Evolutionary conservation across 2,113 vertebrate species (phyloP).

Genomic region (Clupea harengus): DNA sequence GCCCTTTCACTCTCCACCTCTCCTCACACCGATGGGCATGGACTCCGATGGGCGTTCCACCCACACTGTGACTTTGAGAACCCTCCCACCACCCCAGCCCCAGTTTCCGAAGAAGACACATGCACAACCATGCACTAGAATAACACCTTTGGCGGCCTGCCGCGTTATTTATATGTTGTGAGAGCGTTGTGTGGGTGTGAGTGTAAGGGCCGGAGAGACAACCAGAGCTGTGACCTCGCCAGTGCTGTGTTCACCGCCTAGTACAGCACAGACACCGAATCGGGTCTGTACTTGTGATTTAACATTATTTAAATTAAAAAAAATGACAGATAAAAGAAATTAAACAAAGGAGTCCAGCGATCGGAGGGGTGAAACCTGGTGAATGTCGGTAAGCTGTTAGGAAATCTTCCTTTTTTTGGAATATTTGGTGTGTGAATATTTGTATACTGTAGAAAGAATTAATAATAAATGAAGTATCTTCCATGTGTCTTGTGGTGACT

Average conservation of each 20-base stretch:
- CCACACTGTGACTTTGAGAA: conserved; percentile 89
- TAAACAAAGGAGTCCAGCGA: background rate
- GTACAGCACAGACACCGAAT: background rate
- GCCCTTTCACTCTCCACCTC: background rate
- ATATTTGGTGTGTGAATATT: conserved; percentile 83
- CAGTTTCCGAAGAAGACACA: conserved; percentile 54
- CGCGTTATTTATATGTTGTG: conserved; percentile 18
- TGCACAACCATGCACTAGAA: conserved; percentile 29
- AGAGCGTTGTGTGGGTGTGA: conserved; percentile 25
- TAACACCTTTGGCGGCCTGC: conserved; percentile 24
- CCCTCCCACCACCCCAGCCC: conserved; percentile 67
- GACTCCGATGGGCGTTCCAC: conserved; percentile 63
- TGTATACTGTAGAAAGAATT: conserved; percentile 85
- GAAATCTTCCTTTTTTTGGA: conserved; percentile 50
- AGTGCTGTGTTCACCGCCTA: background rate
- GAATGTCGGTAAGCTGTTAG: conserved; percentile 68
- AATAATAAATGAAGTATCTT: conserved; percentile 78
- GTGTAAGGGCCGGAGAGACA: background rate
- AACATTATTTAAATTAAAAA: background rate
- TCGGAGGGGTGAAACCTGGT: conserved; percentile 32
- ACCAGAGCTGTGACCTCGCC: background rate
- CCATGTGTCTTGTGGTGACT: conserved; percentile 56
- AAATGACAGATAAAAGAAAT: background rate
- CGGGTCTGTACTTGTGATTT: background rate
- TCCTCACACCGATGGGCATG: conserved; percentile 50